Percentiles rank a stretch among this genome's conserved stretches.
Evolutionary conservation across 2,888 invertebrate genomes (phyloP).

Genomic region (Lycocerus yunnanus): DNA sequence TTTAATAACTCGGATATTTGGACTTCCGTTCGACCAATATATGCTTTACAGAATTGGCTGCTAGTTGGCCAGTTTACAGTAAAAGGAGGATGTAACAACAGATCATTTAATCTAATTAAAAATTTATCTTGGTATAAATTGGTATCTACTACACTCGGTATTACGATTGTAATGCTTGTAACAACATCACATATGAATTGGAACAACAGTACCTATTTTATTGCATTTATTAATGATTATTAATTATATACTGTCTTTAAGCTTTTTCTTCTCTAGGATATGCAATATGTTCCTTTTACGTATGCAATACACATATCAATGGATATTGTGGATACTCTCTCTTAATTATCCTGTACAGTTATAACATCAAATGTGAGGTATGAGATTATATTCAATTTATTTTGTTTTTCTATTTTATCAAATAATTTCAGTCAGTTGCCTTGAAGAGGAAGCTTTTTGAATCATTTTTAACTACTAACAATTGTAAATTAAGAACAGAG

Average conservation of each 20-base stretch:
- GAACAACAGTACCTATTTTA: neutral
- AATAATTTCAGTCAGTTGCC: too few relatives aligned
- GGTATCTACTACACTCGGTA: neutral
- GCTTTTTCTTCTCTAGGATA: too few relatives aligned
- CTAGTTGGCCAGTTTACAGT: neutral
- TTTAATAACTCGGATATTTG: neutral
- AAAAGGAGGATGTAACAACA: neutral
- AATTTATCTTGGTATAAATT: neutral
- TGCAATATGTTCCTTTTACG: too few relatives aligned
- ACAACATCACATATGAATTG: neutral
- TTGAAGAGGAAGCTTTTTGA: too few relatives aligned
- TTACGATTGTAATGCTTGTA: neutral
- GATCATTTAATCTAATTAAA: neutral
- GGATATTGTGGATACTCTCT: too few relatives aligned
- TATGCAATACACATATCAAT: too few relatives aligned
- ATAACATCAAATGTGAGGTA: too few relatives aligned
- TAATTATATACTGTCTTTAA: neutral
- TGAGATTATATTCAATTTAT: too few relatives aligned
- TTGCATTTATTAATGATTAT: neutral
- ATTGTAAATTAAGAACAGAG: too few relatives aligned
- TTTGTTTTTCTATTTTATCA: too few relatives aligned
- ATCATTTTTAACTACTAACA: too few relatives aligned
- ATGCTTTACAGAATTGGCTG: neutral
- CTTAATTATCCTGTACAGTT: too few relatives aligned
- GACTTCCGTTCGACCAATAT: neutral